Conservation (phyloP, 2,888 invertebrate genomes). For the Dorcus hopei region DNA sequence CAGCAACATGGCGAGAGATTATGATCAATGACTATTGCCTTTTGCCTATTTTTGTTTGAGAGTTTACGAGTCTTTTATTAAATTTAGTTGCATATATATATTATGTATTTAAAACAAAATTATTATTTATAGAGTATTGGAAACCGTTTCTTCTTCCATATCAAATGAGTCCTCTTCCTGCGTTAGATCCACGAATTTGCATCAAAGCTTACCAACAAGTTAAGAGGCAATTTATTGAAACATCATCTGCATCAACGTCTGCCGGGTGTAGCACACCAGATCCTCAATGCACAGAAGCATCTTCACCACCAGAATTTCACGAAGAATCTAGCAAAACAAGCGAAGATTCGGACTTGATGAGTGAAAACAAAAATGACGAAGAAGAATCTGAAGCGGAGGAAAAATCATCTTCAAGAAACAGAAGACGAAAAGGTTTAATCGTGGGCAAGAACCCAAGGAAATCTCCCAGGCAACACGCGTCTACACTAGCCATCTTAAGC, state of each 20-base stretch:
- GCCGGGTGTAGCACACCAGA: conserved; percentile 36
- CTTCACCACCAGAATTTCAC: conserved; percentile 25
- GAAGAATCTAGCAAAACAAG: conserved; percentile 42
- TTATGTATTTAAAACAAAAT: too few relatives aligned
- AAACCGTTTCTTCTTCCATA: conserved; percentile 72
- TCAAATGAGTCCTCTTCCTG: conserved; percentile 65
- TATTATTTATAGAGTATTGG: conserved; percentile 51
- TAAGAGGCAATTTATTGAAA: conserved; percentile 46
- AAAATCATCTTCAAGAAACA: conserved; percentile 23
- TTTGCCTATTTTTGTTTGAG: too few relatives aligned
- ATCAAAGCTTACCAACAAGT: conserved; percentile 47
- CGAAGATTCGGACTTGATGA: conserved; percentile 27
- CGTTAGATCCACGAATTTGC: conserved; percentile 58
- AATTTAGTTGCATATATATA: too few relatives aligned
- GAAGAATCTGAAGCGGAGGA: conserved; percentile 48
- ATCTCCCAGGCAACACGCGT: conserved; percentile 84
- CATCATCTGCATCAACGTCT: conserved; percentile 37
- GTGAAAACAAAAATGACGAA: conserved; percentile 18
- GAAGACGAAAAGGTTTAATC: conserved; percentile 17
- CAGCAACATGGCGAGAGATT: too few relatives aligned
- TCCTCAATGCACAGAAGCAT: conserved; percentile 24
- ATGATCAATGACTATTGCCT: too few relatives aligned
- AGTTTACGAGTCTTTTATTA: too few relatives aligned
- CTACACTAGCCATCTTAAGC: conserved; percentile 78
- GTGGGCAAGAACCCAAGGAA: conserved; percentile 67